Evolutionary conservation across 2,888 invertebrate genomes (phyloP), one percentile per base, ranked within the genome.

Genomic region (Pachliopta kotzebuea): DNA sequence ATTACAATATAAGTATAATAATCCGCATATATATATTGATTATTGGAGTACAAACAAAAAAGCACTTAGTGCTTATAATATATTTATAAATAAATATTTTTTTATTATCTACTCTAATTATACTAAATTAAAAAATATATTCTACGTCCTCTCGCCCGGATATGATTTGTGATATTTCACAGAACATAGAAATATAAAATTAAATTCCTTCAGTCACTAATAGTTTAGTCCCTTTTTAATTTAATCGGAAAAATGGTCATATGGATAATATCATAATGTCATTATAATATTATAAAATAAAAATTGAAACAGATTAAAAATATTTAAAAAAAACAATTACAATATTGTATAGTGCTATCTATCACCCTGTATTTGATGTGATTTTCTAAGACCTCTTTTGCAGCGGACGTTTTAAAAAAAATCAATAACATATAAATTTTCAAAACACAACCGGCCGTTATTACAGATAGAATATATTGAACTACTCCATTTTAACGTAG

Each of bases 321-420:
- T 21, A 49, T 49, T 20, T 49, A 49, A 49, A 49, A 20, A 49
- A 49, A 20, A 49, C 20, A 49, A 49, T 49, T 49, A 20, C 18
- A 29, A 26, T 18, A 29, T 29, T 56, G n/a, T 29, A 56, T 29
- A 26, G n/a, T 75, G 76, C 80, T 85, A 85, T 76, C 82, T 86
- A 84, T 72, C 80, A 86, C 87, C 87, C 87, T 87, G 87, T 85
- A 78, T 81, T 70, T 67, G 73, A 74, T 74, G 70, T 57, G 21
- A 60, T 67, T 64, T 45, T 55, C 54, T 21, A 52, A 20, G 21
- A 52, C 21, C 21, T 52, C 21, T 21, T 4, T 21, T 21, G 50
- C 14, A 52, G 21, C n/a, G 50, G 14, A 21, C 50, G n/a, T 52
- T 23, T 23, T 2, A 11, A 52, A 52, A 4, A 14, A 26, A 26